Base-by-base conservation (phyloP, 2,797 vertebrate genomes). In the Sciaenops ocellatus region DNA sequence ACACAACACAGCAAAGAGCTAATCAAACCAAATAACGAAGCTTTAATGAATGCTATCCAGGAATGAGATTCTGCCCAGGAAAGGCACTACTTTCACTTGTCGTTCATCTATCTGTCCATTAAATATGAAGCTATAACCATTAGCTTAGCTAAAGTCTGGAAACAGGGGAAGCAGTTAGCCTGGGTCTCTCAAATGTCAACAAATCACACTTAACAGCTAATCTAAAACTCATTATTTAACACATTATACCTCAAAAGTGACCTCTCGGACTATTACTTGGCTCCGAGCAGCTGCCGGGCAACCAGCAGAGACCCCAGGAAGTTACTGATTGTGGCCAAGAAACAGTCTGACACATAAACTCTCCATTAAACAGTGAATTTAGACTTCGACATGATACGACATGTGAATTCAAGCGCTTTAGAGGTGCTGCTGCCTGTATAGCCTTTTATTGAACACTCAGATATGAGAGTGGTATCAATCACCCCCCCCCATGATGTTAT, bases 21-120 rank as follows among this genome's bases (percentile, higher is more conserved):
- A 78, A 82, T 80, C 64, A 81, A 11, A 22, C 15, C 46, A 47
- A 76, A 71, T 78, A 71, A 80, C 77, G 44, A 72, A 7, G 61
- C 24, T 55, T 47, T 78, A 71, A 75, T 67, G 30, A 80, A 64
- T 8, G 38, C 47, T 34, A 44, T 54, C 24, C 20, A 34, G 42
- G 22, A 83, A 50, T 68, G 22, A 26, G 34, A 69, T 18, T 64
- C 22, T 59, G 22, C 0, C 42, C 17, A 4, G 69, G 38, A 78
- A 64, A 77, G n/a, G 6, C 13, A 42, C 20, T 42, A 5, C 12
- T 65, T 47, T 44, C 16, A 66, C 16, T 51, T 9, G 1, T 56
- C 55, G 28, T 6, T 51, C 51, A n/a, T 44, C 3, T 13, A 1
- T 22, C 15, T 71, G 28, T 5, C 5, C 4, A 8, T 55, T 47